These are phyloP conservation scores for Hemibagrus wyckioides DNA, from an alignment of 2,113 vertebrate genomes.

Conservation along the genomic window DNA sequence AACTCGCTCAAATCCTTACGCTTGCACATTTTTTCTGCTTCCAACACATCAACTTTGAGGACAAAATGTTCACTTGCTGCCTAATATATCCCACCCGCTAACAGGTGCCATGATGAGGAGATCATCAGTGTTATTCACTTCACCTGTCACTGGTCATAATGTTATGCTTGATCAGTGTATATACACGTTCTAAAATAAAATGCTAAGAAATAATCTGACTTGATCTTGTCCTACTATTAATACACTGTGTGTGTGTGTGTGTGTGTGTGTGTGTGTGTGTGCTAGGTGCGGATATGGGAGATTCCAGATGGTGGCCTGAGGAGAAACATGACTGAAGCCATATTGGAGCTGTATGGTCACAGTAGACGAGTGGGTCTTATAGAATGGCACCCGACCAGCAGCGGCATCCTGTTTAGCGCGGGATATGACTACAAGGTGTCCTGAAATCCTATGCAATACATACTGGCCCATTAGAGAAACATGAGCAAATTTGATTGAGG, in stretches of 20 bases:
- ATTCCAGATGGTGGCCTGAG: conserved; percentile 90
- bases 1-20: no score
- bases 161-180: no score
- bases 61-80: no score
- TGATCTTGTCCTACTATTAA: not conserved
- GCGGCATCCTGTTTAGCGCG: conserved; percentile 93
- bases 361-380: conserved; percentile 92
- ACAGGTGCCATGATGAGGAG: no score
- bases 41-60: no score
- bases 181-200: not conserved
- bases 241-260: conserved; percentile 9
- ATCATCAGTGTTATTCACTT: no score
- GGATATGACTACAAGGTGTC: conserved; percentile 97
- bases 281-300: conserved; percentile 95
- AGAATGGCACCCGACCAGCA: conserved; percentile 96
- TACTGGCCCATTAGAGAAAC: not conserved
- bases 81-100: no score
- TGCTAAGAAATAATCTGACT: not conserved
- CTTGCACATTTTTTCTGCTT: no score
- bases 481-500: not conserved
- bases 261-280: not conserved
- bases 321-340: conserved; percentile 87
- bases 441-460: not conserved
- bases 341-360: conserved; percentile 94
- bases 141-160: no score